Conservation (phyloP, 1,140 invertebrate species). For the Panulirus ornatus region DNA sequence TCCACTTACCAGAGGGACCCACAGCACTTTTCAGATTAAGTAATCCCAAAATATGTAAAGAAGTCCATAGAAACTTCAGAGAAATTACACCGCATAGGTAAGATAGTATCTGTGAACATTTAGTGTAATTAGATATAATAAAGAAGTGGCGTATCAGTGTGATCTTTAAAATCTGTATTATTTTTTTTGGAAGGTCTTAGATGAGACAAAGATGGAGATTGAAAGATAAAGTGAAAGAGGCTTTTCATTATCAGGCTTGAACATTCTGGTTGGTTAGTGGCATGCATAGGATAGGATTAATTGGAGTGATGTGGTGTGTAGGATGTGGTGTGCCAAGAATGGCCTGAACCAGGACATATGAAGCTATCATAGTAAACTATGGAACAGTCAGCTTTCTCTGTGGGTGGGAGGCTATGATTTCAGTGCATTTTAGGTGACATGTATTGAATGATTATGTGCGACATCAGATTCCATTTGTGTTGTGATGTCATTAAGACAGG, state of each 20-base stretch:
- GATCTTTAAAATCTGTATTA: neutral
- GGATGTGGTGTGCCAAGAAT: too few species aligned
- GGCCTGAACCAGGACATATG: too few species aligned
- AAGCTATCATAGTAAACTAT: too few species aligned
- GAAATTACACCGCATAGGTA: constrained; percentile 81
- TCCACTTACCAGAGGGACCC: constrained; percentile 96
- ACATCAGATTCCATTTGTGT: too few species aligned
- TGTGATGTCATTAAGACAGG: too few species aligned
- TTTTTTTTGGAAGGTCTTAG: neutral
- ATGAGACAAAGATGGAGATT: neutral
- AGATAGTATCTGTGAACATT: neutral
- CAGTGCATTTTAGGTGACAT: too few species aligned
- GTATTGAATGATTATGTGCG: too few species aligned
- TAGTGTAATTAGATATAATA: neutral
- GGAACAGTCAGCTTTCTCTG: too few species aligned
- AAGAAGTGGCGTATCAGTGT: too few species aligned
- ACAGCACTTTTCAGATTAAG: constrained; percentile 89
- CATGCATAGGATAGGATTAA: neutral
- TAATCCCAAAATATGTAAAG: constrained; percentile 79
- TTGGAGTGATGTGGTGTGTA: too few species aligned
- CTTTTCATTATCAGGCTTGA: neutral
- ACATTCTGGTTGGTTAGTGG: neutral
- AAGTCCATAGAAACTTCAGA: constrained; percentile 85
- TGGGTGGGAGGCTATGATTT: too few species aligned
- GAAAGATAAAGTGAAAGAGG: neutral